A percentile compares a stretch with the other conserved stretches of the same genome.
phyloP scores from a whole-genome alignment of 1,140 invertebrate genomes.

The Trypoxylus dichotomus region DNA sequence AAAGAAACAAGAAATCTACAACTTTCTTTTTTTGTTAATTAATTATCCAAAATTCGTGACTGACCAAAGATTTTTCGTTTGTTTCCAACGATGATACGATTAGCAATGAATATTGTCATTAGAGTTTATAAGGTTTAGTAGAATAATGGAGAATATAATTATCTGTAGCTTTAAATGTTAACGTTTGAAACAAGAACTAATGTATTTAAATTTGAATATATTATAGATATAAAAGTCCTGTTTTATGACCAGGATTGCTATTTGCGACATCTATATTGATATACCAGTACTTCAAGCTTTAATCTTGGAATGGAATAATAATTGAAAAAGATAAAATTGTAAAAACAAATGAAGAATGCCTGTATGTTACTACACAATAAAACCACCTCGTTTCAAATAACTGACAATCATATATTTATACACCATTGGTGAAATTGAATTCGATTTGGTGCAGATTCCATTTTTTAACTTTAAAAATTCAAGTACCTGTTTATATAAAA shows the following conservation, averaged over 20 bases:
- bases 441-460: neutral
- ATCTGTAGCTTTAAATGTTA: neutral
- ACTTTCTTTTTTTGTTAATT: too few species aligned
- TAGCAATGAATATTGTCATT: neutral
- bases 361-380: neutral
- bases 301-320: too few species aligned
- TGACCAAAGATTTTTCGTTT: too few species aligned
- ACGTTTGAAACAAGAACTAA: neutral
- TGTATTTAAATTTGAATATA: neutral
- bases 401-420: neutral
- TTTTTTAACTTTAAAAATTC: neutral
- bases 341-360: neutral
- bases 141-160: neutral
- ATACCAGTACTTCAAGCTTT: neutral
- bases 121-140: neutral
- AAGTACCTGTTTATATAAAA: neutral
- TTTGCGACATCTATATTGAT: neutral
- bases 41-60: too few species aligned
- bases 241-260: neutral
- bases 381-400: neutral
- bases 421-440: neutral
- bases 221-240: neutral
- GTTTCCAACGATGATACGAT: too few species aligned
- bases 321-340: neutral
- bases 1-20: too few species aligned